Percentiles rank a stretch among this genome's conserved stretches.
These are phyloP conservation scores for Cylloceria caligata DNA, from an alignment of 2,888 invertebrate species.

Conservation along the genomic window DNA sequence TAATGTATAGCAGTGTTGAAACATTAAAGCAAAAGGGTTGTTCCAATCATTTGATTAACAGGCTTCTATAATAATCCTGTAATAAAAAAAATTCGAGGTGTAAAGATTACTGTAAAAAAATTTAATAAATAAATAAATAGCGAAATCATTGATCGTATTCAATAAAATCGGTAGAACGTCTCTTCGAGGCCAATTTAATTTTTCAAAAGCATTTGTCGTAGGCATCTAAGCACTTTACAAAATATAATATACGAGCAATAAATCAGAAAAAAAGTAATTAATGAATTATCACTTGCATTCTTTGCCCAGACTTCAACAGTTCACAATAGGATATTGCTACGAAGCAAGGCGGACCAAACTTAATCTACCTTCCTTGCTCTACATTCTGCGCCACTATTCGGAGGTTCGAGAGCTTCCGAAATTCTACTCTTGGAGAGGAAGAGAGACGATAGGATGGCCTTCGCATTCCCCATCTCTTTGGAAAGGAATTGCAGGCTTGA, in stretches of 20 bases:
- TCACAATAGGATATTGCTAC: not conserved
- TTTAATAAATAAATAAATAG: no score
- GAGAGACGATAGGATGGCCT: not conserved
- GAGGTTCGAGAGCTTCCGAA: slow-evolving; percentile 19
- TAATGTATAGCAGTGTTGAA: not conserved
- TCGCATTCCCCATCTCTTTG: slow-evolving; percentile 13
- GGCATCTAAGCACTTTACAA: not conserved
- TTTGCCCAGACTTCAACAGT: not conserved
- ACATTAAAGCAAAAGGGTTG: no score
- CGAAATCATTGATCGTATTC: no score
- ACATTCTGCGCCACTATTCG: not conserved
- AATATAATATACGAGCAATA: no score
- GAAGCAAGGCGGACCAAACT: not conserved
- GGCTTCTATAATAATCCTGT: not conserved
- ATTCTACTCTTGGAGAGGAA: slow-evolving; percentile 16
- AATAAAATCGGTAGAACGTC: not conserved
- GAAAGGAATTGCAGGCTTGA: slow-evolving; percentile 15
- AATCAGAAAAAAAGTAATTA: no score
- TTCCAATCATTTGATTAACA: no score
- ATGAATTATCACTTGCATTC: slow-evolving; percentile 10
- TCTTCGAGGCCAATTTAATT: not conserved
- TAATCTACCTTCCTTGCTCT: not conserved
- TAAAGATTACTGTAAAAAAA: no score
- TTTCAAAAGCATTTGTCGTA: not conserved
- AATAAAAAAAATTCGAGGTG: not conserved